Conservation (phyloP, 2,888 invertebrate genomes). For the Thalpophila matura region DNA sequence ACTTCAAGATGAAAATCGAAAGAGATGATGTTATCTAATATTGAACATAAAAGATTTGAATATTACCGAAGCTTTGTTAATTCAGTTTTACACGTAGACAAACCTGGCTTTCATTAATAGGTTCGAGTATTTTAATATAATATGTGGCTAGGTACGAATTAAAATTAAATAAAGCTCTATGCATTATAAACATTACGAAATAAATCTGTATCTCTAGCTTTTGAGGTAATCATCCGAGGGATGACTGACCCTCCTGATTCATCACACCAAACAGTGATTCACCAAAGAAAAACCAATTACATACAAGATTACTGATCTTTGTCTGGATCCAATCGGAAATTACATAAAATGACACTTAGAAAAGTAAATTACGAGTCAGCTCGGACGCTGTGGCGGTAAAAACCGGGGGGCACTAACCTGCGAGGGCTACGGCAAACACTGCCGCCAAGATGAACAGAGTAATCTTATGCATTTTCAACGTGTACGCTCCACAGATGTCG, state of each 20-base stretch:
- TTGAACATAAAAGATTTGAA: not conserved
- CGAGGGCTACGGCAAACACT: conserved; percentile 80
- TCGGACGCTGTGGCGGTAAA: conserved; percentile 73
- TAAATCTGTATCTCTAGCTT: not conserved
- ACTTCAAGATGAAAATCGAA: not conserved
- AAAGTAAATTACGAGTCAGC: conserved; percentile 70
- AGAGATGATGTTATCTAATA: not conserved
- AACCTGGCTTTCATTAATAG: too few relatives aligned
- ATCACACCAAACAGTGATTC: conserved; percentile 27
- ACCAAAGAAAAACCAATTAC: conserved; percentile 35
- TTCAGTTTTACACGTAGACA: not conserved
- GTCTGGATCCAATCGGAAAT: conserved; percentile 70
- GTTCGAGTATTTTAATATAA: too few relatives aligned
- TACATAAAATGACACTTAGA: conserved; percentile 66
- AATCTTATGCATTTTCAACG: conserved; percentile 80
- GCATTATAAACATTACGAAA: not conserved
- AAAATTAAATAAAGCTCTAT: too few relatives aligned
- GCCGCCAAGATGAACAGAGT: conserved; percentile 80
- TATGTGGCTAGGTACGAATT: too few relatives aligned
- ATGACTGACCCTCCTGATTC: conserved; percentile 24
- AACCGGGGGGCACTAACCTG: conserved; percentile 89
- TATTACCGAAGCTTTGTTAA: not conserved
- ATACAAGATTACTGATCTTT: conserved; percentile 31
- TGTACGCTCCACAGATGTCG: conserved; percentile 72
- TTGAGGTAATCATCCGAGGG: not conserved